Percentiles rank a stretch among this genome's conserved stretches.
These are phyloP conservation scores for Leuctra nigra DNA, from an alignment of 2,888 invertebrate species.

Conservation along the genomic window DNA sequence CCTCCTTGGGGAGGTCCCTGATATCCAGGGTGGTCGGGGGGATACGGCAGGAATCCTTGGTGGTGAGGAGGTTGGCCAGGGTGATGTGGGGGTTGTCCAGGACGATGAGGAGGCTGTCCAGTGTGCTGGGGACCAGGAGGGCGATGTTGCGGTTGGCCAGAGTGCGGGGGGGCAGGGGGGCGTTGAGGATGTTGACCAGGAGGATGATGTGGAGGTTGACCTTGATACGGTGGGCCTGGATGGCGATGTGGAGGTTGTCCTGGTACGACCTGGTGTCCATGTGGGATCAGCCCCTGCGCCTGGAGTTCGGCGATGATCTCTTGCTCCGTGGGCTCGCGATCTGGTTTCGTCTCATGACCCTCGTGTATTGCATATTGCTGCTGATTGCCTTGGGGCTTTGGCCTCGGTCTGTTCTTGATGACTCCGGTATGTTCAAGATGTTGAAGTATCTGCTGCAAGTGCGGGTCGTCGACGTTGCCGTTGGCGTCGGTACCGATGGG, in stretches of 20 bases:
- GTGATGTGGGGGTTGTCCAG: background rate
- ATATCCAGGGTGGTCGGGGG: background rate
- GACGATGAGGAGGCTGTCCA: no score
- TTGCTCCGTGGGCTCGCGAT: constrained; percentile 8
- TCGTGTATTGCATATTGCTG: constrained; percentile 10
- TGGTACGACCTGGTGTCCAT: background rate
- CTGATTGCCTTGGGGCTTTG: background rate
- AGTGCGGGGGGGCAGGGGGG: background rate
- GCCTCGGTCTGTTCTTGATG: constrained; percentile 2
- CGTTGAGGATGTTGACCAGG: background rate
- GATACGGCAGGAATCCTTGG: background rate
- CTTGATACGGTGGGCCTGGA: background rate
- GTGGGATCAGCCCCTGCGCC: constrained; percentile 21
- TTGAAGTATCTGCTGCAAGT: constrained; percentile 14
- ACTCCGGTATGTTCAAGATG: constrained; percentile 15
- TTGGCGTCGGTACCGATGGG: background rate
- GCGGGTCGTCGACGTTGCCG: constrained; percentile 9
- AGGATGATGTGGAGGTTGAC: background rate
- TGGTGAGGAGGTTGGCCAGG: background rate
- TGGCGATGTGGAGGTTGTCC: background rate
- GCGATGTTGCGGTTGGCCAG: no score
- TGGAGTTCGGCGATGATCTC: constrained; percentile 22
- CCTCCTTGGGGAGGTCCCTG: background rate
- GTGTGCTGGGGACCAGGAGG: background rate
- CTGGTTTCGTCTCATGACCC: background rate